phyloP scores from a whole-genome alignment of 2,113 vertebrate species.

The Ia io region DNA sequence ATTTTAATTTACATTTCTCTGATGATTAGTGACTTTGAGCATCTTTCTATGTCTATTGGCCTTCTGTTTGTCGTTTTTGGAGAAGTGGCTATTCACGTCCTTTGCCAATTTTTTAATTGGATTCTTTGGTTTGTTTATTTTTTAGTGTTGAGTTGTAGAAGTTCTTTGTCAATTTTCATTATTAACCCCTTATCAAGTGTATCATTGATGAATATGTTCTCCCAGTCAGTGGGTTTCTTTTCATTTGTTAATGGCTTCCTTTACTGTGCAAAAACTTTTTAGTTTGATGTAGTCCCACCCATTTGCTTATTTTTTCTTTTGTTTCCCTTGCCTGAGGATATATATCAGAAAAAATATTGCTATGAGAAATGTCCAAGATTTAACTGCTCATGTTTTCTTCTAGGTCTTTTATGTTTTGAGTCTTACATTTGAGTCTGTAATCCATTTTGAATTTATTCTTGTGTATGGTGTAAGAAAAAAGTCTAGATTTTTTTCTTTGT shows the following conservation, averaged over 20 bases:
- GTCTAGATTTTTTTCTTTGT: background rate
- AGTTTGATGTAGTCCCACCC: background rate
- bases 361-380: background rate
- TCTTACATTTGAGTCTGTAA: background rate
- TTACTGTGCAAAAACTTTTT: background rate
- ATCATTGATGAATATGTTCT: background rate
- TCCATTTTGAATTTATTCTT: background rate
- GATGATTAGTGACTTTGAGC: background rate
- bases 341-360: background rate
- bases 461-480: background rate
- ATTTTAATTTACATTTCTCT: background rate
- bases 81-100: background rate
- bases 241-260: background rate
- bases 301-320: background rate
- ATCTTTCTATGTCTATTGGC: background rate
- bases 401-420: background rate
- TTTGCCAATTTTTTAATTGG: background rate
- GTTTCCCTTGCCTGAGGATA: background rate
- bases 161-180: background rate
- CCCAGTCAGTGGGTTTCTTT: background rate
- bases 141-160: background rate
- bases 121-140: background rate
- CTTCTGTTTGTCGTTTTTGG: background rate
- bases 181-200: background rate
- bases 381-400: background rate